Percentiles rank a stretch among this genome's conserved stretches.
Evolutionary conservation across 2,797 vertebrate species (phyloP).

Genomic region (Odontamblyopus rebecca): DNA sequence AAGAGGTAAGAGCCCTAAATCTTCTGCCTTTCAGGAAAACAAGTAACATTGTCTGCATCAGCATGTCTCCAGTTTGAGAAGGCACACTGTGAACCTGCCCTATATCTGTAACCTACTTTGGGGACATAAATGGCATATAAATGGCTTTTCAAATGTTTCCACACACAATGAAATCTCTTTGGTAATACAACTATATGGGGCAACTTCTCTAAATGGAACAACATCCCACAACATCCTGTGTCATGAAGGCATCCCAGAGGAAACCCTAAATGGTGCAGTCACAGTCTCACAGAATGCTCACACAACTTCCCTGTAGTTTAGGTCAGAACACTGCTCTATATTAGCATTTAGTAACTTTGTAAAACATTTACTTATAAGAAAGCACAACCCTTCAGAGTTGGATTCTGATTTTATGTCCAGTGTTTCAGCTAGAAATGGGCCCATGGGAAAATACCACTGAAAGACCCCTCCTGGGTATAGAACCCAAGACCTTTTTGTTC

Average conservation of each 20-base stretch:
- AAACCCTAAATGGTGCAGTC: not conserved
- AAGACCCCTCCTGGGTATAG: no score
- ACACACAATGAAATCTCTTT: not conserved
- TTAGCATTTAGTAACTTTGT: not conserved
- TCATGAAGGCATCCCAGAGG: not conserved
- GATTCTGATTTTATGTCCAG: no score
- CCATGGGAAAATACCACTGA: no score
- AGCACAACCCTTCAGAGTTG: no score
- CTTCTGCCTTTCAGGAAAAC: not conserved
- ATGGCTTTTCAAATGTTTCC: not conserved
- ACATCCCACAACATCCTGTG: not conserved
- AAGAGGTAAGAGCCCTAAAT: not conserved
- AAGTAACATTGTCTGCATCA: not conserved
- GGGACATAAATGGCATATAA: not conserved
- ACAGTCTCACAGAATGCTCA: no score
- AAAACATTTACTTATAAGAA: not conserved
- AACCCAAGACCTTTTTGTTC: no score
- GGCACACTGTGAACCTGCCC: slow-evolving; percentile 5
- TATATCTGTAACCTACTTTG: not conserved
- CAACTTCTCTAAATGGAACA: not conserved
- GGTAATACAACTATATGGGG: not conserved
- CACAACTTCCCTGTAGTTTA: not conserved
- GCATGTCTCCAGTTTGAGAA: not conserved
- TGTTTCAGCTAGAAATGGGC: no score
- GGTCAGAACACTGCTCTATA: not conserved